Evolutionary conservation across 2,797 vertebrate genomes (phyloP), one percentile per base, ranked within the genome.

Genomic region (Cyclopterus lumpus): DNA sequence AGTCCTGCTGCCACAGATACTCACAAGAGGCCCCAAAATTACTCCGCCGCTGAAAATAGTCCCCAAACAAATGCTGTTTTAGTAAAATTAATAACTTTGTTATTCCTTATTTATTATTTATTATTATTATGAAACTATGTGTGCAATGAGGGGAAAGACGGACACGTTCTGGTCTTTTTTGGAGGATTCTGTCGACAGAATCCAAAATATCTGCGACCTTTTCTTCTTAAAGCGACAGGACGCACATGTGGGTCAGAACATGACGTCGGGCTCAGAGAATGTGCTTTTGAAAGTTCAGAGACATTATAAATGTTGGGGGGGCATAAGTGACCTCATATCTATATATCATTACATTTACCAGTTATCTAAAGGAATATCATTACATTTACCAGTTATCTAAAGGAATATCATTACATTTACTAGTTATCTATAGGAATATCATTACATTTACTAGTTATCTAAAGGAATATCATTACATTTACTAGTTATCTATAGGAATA

Each of bases 191-290:
- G 4, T 16, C 16, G 7, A 10, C 42, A 26, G 14, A 5, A 14
- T 5, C 32, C 0, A 14, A 3, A 15, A 53, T 9, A 34, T 22
- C 12, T 20, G 10, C 34, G 12, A 49, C 14, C 2, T 32, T 34
- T 1, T 26, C 8, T 28, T 10, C 34, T 54, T 26, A 49, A 26
- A 20, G 26, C 1, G 28, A 57, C 16, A 10, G 2, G 53, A 28
- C 12, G 20, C 8, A 44, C 26, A 65, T 42, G 71, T 80, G 57
- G 72, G 70, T 72, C 86, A 80, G 46, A 26, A 78, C 67, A 73
- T 60, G 60, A 61, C 38, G 81, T 20, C 28, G 20, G 12, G 63
- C 77, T 80, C 2, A 0, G 7, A 66, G 79, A 38, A 1, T 42
- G 12, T 24, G 22, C 26, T 53, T 38, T 34, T 53, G 10, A 72